These are phyloP conservation scores for Uloborus diversus DNA, from an alignment of 1,140 invertebrate species.

Conservation along the genomic window DNA sequence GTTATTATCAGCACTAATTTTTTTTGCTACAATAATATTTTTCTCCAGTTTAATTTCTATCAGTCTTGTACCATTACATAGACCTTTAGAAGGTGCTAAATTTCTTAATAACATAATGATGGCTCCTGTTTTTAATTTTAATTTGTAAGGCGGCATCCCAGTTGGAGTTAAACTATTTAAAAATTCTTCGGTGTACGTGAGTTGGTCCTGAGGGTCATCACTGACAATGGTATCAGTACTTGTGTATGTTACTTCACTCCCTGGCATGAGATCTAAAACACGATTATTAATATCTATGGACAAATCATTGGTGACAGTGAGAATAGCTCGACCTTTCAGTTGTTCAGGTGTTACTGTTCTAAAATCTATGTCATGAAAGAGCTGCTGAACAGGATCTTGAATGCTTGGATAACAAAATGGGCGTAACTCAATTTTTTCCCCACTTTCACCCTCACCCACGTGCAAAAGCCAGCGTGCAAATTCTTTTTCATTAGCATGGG, in stretches of 20 bases:
- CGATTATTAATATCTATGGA: background rate
- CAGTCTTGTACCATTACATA: background rate
- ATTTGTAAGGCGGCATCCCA: background rate
- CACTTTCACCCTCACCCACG: background rate
- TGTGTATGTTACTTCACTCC: background rate
- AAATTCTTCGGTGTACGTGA: background rate
- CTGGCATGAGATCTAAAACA: background rate
- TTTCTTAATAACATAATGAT: background rate
- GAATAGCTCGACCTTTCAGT: too few species aligned
- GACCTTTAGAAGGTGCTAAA: background rate
- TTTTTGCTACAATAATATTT: too few species aligned
- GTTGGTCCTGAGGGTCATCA: too few species aligned
- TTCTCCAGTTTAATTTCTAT: too few species aligned
- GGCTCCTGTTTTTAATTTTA: too few species aligned
- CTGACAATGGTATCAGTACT: too few species aligned
- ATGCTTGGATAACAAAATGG: background rate
- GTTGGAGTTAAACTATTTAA: background rate
- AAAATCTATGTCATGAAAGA: background rate
- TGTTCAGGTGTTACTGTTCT: too few species aligned
- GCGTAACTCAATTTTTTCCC: background rate
- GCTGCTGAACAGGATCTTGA: background rate
- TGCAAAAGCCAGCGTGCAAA: background rate
- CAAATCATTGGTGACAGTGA: background rate
- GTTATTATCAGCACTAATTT: too few species aligned
- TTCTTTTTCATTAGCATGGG: too few species aligned